Base-by-base conservation (phyloP, 2,888 invertebrate species). In the Dasypolia templi region DNA sequence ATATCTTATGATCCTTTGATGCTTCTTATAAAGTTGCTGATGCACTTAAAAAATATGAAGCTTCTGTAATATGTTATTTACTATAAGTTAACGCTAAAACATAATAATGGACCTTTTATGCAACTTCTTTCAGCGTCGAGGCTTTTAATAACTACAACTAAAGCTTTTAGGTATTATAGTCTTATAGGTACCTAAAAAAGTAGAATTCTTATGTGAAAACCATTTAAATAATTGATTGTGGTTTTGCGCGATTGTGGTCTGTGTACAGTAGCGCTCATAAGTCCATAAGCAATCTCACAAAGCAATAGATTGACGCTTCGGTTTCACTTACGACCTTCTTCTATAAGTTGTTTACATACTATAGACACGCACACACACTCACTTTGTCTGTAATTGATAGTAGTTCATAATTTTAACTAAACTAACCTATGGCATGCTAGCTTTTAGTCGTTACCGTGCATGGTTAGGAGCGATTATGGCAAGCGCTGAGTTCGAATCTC, bases 1-100 rank as follows among this genome's bases (percentile, higher is more conserved):
- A 87, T 87, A 84, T 88, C 85, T 86, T 87, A 82, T 84, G 86
- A 88, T 84, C 75, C 80, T 73, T 72, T 64, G 65, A 59, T 72
- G 53, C 49, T 78, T 59, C 42, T 26, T 70, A 76, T 62, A 26
- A 70, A 77, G n/a, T 72, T 44, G 12, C 49, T 58, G 12, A 35
- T 82, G 79, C 68, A 69, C 39, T 82, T 82, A 62, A 49, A 61
- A 62, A 82, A 65, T 58, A 49, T 1, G 19, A 4, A 56, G 46
- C 55, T 67, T 26, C 39, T 44, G 44, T 59, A 67, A 11, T 59
- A 17, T 46, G 46, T 67, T 77, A 77, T 26, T 67, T 77, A 61
- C 32, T 72, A 32, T 39, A 58, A 63, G 39, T 67, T 32, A 39
- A 66, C 14, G 19, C 26, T 58, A 58, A 75, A 75, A 67, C 19